Evolutionary conservation across 35 echinoderm and acorn worm genomes (phyloP).

Genomic region (Ophioderma brevispina): DNA sequence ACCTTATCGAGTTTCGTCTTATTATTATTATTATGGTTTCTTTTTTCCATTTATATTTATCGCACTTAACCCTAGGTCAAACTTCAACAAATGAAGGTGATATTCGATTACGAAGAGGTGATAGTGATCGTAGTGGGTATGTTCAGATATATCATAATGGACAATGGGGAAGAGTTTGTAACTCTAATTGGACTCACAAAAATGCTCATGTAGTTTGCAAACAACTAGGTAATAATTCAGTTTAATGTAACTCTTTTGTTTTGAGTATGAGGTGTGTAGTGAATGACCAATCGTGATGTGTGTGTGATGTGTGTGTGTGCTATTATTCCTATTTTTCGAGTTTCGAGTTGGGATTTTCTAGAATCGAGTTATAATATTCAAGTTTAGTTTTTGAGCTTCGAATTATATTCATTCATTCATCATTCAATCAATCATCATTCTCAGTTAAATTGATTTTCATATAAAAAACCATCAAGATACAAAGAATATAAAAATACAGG

Average conservation of each 20-base stretch:
- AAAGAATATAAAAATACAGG: no score
- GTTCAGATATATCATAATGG: conserved; percentile 18
- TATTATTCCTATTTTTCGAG: background rate
- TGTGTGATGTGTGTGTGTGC: background rate
- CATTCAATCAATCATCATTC: background rate
- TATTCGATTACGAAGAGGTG: conserved; percentile 8
- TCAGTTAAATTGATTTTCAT: no score
- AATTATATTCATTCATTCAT: no score
- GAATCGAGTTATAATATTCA: background rate
- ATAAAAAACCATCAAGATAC: no score
- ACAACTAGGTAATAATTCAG: conserved; percentile 6
- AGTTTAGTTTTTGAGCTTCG: no score
- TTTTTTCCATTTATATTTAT: no score
- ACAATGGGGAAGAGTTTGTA: conserved; percentile 17
- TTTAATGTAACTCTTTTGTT: background rate
- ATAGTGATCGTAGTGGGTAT: conserved; percentile 23
- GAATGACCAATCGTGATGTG: background rate
- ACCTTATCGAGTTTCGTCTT: no score
- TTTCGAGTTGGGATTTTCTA: no score
- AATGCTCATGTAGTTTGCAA: conserved; percentile 36
- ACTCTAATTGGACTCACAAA: background rate
- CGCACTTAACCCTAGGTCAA: no score
- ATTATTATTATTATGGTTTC: no score
- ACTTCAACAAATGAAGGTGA: conserved; percentile 7
- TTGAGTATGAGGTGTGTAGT: background rate